Evolutionary conservation across 2,113 vertebrate genomes (phyloP), one percentile per base, ranked within the genome.

Genomic region (Setophaga coronata): DNA sequence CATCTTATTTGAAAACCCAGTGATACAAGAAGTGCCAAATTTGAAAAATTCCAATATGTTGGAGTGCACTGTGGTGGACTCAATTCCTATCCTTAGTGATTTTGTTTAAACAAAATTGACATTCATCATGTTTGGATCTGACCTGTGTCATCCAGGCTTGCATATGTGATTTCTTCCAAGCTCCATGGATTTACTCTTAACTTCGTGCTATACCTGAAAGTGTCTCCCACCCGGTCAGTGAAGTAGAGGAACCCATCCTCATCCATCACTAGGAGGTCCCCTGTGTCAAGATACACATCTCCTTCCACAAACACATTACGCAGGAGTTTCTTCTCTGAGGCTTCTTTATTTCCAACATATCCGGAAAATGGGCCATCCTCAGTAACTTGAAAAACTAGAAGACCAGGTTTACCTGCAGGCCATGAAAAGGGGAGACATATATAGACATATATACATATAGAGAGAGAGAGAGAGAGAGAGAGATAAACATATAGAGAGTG

Each of bases 201-300:
- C n/a, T 70, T 29, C 23, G 12, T 74, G 45, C 48, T 94, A 58
- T 66, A 98, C 98, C 98, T 98, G 97, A 98, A 99, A 26, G 98
- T 98, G 95, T 98, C 98, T 95, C 98, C 98, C 24, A 98, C 96
- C 4, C 97, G 95, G 72, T 98, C 98, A 76, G 97, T 97, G 66
- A 99, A 99, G 94, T 95, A 98, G 33, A 99, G 0, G 13, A 99
- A 99, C 15, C 97, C 98, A 28, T 98, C 89, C 0, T 93, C 14
- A 90, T 99, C 98, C 34, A 97, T 94, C 82, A 54, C 91, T 11
- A 99, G 62, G 28, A 98, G 98, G 54, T 98, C 98, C 2, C 98
- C 98, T 12, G 95, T 98, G 96, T 99, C 98, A 51, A 98, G 98
- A 45, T 95, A 89, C 25, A 92, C 34, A 34, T 89, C 81, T 93